Evolutionary conservation across 2,113 vertebrate species (phyloP).

Genomic region (Tachysurus vachellii): DNA sequence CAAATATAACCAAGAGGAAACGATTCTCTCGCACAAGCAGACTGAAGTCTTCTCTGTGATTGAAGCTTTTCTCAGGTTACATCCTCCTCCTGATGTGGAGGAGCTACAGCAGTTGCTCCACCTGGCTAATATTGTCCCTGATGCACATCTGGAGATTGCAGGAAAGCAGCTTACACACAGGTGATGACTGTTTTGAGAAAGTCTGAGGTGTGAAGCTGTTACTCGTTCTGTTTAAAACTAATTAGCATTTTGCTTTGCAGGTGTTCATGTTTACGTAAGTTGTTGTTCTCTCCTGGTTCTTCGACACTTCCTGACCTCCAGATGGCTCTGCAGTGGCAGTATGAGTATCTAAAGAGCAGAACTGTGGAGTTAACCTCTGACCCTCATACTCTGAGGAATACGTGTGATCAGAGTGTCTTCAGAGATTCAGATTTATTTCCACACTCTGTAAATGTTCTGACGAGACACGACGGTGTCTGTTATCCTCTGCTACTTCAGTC

Average conservation of each 20-base stretch:
- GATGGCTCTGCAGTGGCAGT: slow-evolving; percentile 74
- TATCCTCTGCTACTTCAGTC: neutral
- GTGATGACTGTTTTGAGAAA: slow-evolving; percentile 53
- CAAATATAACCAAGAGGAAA: neutral
- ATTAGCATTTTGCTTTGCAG: slow-evolving; percentile 51
- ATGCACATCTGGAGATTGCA: slow-evolving; percentile 49
- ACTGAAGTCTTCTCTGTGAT: slow-evolving; percentile 38
- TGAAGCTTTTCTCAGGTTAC: slow-evolving; percentile 61
- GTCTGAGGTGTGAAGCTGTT: neutral
- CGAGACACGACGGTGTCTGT: neutral
- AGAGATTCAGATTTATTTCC: neutral
- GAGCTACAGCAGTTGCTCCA: slow-evolving; percentile 67
- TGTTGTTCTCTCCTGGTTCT: slow-evolving; percentile 61
- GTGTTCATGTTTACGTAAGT: slow-evolving; percentile 68
- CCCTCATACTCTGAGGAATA: neutral
- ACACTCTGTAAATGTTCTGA: too few species aligned
- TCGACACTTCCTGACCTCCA: slow-evolving; percentile 63
- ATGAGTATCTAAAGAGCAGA: slow-evolving; percentile 57
- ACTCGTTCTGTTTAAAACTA: neutral
- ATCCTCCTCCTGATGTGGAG: slow-evolving; percentile 66
- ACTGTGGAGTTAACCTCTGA: neutral
- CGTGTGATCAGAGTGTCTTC: neutral
- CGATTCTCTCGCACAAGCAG: slow-evolving; percentile 5
- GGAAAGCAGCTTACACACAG: slow-evolving; percentile 66
- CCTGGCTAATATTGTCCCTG: slow-evolving; percentile 62